Evolutionary conservation across 1,140 invertebrate genomes (phyloP).

Genomic region (Euschistus heros): DNA sequence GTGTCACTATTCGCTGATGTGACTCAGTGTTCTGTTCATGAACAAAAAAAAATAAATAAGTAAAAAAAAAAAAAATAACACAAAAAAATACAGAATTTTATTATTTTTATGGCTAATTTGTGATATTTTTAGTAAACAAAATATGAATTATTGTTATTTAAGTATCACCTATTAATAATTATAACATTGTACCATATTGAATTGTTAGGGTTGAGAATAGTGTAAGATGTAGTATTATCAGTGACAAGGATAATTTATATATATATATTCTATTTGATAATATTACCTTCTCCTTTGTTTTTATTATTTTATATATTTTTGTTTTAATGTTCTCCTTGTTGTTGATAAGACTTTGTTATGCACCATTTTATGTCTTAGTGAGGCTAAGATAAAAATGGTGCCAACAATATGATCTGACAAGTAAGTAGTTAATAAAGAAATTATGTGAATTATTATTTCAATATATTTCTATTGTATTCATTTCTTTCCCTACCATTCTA

Average conservation of each 20-base stretch:
- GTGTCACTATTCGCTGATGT: slow-evolving; percentile 18
- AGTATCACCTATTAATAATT: slow-evolving; percentile 33
- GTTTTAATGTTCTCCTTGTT: slow-evolving; percentile 30
- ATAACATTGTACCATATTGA: slow-evolving; percentile 33
- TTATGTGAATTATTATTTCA: slow-evolving; percentile 29
- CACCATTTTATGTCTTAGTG: slow-evolving; percentile 10
- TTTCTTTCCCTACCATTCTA: neutral
- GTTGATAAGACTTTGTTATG: slow-evolving; percentile 26
- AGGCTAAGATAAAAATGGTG: slow-evolving; percentile 15
- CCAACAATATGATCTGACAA: slow-evolving; percentile 26
- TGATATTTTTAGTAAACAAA: slow-evolving; percentile 34
- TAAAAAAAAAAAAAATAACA: neutral
- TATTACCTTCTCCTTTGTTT: slow-evolving; percentile 20
- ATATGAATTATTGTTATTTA: slow-evolving; percentile 33
- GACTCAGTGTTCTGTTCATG: slow-evolving; percentile 22
- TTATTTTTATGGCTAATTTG: slow-evolving; percentile 32
- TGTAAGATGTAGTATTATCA: slow-evolving; percentile 29
- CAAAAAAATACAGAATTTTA: slow-evolving; percentile 17
- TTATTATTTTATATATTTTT: slow-evolving; percentile 25
- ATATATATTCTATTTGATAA: slow-evolving; percentile 28
- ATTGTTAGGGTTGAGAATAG: slow-evolving; percentile 33
- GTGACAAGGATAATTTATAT: slow-evolving; percentile 30
- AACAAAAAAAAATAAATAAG: slow-evolving; percentile 11
- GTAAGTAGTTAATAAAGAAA: slow-evolving; percentile 28
- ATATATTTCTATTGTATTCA: slow-evolving; percentile 8